Evolutionary conservation across 2,888 invertebrate genomes (phyloP), one percentile per base, ranked within the genome.

Genomic region (Smittia aterrima): DNA sequence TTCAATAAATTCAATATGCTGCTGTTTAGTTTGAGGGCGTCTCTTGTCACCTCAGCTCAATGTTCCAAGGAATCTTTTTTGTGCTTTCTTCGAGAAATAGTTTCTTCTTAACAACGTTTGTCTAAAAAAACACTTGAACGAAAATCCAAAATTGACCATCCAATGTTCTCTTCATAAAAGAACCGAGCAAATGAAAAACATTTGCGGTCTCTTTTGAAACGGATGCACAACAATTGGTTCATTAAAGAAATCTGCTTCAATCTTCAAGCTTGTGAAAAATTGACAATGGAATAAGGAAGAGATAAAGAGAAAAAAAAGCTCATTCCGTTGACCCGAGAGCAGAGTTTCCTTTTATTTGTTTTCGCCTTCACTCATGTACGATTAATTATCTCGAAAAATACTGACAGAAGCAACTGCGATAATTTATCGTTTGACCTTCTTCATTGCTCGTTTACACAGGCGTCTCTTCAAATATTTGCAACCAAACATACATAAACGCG

Each of bases 1-100:
- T 40, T 68, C 47, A 68, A 68, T 68, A 68, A 47, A 68, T 47
- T 47, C 68, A 68, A 68, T 68, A 68, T 47, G 68, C 41, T 68
- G 18, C 47, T 32, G 32, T 32, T 58, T n/a, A 9, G 4, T 22
- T 58, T 58, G 7, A 22, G 2, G 22, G 58, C 4, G 58, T 58
- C 13, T 22, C 58, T 13, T 58, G 58, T 58, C 58, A 58, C 22
- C 11, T n/a, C 2, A 32, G n/a, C 9, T 47, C 3, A 11, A 7
- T 47, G 47, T 47, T 58, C n/a, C 16, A n/a, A 11, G 47, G 11
- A n/a, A n/a, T 11, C n/a, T 47, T 22, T 58, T 22, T n/a, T 18
- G n/a, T n/a, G 2, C n/a, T 47, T 2, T 47, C 47, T 58, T 58
- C 58, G 20, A 22, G 4, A n/a, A 11, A 47, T 13, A 47, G 13